Percentiles rank a stretch among this genome's conserved stretches.
phyloP scores from a whole-genome alignment of 1,140 invertebrate genomes.

The Bathynomus jamesi region DNA sequence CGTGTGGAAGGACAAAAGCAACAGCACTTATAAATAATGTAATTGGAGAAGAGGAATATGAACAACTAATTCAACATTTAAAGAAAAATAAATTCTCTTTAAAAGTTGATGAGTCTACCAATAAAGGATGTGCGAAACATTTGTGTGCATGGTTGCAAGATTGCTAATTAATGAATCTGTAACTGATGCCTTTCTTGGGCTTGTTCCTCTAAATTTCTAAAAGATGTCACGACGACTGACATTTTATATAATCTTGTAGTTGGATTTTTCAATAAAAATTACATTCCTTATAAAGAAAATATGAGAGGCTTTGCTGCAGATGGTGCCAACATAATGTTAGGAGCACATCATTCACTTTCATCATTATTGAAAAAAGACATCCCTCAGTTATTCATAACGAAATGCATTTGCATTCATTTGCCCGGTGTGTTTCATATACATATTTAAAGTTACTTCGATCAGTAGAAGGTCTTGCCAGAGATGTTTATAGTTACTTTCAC shows the following conservation, averaged over 20 bases:
- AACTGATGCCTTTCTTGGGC: not conserved
- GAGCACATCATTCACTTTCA: constrained; percentile 17
- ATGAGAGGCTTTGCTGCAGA: constrained; percentile 29
- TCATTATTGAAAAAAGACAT: constrained; percentile 14
- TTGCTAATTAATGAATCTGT: too few species aligned
- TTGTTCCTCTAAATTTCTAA: constrained; percentile 7
- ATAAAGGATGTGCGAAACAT: too few species aligned
- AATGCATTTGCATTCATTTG: constrained; percentile 36
- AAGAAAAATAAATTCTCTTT: constrained; percentile 8
- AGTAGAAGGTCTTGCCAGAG: too few species aligned
- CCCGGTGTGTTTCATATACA: too few species aligned
- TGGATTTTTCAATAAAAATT: constrained; percentile 5
- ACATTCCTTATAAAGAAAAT: constrained; percentile 14
- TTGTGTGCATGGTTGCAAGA: too few species aligned
- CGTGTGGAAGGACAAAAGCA: not conserved
- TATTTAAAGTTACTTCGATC: too few species aligned
- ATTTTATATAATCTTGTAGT: constrained; percentile 6
- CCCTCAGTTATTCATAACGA: constrained; percentile 19
- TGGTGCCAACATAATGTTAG: constrained; percentile 25
- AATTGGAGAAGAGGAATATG: not conserved
- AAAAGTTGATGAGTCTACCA: too few species aligned
- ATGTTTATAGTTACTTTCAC: too few species aligned
- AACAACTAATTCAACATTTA: constrained; percentile 4
- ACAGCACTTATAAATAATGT: not conserved
- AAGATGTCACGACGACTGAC: constrained; percentile 2